These are phyloP conservation scores for Chroicocephalus ridibundus DNA, from an alignment of 2,113 vertebrate genomes.

Conservation along the genomic window DNA sequence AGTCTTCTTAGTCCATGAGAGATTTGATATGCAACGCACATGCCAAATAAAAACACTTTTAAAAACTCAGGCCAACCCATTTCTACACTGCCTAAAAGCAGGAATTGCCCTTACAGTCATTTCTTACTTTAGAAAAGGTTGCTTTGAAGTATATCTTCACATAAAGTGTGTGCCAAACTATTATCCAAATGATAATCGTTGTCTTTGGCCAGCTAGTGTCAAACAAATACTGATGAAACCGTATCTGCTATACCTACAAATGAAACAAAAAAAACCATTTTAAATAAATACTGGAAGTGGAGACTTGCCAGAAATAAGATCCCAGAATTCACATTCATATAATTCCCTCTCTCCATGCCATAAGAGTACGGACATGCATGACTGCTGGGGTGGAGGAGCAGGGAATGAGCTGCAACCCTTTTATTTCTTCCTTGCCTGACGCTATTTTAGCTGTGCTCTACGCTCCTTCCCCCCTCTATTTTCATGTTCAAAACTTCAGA, in stretches of 20 bases:
- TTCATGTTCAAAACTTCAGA: background rate
- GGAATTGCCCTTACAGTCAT: background rate
- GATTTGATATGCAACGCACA: background rate
- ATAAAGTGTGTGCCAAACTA: background rate
- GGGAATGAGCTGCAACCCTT: background rate
- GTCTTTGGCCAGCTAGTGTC: constrained; percentile 14
- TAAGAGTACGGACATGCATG: background rate
- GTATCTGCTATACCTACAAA: constrained; percentile 85
- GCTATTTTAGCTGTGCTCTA: background rate
- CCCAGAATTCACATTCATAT: background rate
- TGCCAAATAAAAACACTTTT: background rate
- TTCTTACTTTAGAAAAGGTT: background rate
- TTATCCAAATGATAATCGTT: background rate
- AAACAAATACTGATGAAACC: constrained; percentile 82
- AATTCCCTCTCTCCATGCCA: background rate
- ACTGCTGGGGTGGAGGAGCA: background rate
- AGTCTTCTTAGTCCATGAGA: background rate
- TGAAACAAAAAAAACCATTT: background rate
- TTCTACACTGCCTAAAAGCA: background rate
- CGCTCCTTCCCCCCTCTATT: background rate
- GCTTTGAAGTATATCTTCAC: background rate
- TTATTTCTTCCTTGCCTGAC: background rate
- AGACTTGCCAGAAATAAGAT: background rate
- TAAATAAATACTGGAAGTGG: background rate
- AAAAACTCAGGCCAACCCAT: background rate